Evolutionary conservation across 2,888 invertebrate genomes (phyloP).

Genomic region (Heteropelma amictum): DNA sequence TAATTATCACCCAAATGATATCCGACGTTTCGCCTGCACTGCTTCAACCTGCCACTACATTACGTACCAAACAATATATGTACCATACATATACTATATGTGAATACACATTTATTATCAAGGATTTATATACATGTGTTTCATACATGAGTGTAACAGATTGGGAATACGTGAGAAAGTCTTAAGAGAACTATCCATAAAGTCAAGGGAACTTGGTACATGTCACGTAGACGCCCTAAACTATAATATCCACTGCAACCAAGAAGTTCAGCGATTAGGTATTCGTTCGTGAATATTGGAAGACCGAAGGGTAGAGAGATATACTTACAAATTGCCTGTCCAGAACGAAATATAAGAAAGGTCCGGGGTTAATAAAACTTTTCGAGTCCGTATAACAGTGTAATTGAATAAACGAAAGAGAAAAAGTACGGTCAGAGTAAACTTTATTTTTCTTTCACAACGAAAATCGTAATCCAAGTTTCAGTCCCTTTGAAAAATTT

Average conservation of each 20-base stretch:
- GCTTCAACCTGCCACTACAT: slow-evolving; percentile 28
- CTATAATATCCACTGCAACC: slow-evolving; percentile 32
- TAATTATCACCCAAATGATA: slow-evolving; percentile 69
- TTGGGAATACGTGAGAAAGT: slow-evolving; percentile 30
- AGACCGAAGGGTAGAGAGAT: background rate
- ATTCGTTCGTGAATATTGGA: slow-evolving; percentile 47
- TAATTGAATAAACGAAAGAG: slow-evolving; percentile 1
- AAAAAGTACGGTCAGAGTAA: background rate
- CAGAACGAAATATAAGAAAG: slow-evolving; percentile 15
- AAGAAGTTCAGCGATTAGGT: slow-evolving; percentile 37
- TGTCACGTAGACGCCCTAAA: slow-evolving; percentile 45
- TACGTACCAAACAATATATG: slow-evolving; percentile 37
- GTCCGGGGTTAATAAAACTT: slow-evolving; percentile 18
- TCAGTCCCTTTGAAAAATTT: background rate
- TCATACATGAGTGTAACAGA: background rate
- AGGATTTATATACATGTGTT: too few species aligned
- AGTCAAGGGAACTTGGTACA: slow-evolving; percentile 33
- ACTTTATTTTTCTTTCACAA: background rate
- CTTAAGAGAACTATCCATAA: slow-evolving; percentile 22
- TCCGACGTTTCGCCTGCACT: slow-evolving; percentile 53
- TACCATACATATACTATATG: too few species aligned
- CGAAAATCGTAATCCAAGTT: background rate
- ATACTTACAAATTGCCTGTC: background rate
- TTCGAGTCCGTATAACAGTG: background rate
- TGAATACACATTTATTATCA: background rate